These are phyloP conservation scores for Hypomecis punctinalis DNA, from an alignment of 2,888 invertebrate genomes.

Conservation along the genomic window DNA sequence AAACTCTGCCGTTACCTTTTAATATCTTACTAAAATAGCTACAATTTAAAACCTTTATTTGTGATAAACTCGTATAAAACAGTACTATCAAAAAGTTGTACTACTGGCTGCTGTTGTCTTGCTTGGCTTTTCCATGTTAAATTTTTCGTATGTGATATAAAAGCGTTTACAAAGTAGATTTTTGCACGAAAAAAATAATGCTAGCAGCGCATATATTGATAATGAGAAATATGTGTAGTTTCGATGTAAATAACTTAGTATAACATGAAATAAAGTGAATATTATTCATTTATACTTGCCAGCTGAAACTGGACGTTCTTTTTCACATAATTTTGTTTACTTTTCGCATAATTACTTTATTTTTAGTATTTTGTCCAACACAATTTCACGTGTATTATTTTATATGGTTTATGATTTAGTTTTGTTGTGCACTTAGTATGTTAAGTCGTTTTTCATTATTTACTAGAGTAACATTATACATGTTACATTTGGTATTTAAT, in stretches of 20 bases:
- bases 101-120: background rate
- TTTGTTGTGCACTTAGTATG: too few species aligned
- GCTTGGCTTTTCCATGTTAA: background rate
- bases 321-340: background rate
- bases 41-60: too few species aligned
- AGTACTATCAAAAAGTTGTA: too few species aligned
- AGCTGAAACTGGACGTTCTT: too few species aligned
- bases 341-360: background rate
- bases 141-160: background rate
- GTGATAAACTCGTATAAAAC: too few species aligned
- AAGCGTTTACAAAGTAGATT: background rate
- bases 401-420: too few species aligned
- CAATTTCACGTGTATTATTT: background rate
- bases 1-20: too few species aligned
- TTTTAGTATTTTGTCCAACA: background rate
- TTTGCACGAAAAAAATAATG: conserved; percentile 4
- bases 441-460: too few species aligned
- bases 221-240: background rate
- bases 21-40: too few species aligned
- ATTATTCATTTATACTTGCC: background rate
- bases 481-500: too few species aligned
- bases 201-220: background rate
- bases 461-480: too few species aligned
- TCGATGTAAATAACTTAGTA: conserved; percentile 9
- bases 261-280: background rate